phyloP scores from a whole-genome alignment of 2,797 vertebrate species.

The Perdix hodgsoniae region DNA sequence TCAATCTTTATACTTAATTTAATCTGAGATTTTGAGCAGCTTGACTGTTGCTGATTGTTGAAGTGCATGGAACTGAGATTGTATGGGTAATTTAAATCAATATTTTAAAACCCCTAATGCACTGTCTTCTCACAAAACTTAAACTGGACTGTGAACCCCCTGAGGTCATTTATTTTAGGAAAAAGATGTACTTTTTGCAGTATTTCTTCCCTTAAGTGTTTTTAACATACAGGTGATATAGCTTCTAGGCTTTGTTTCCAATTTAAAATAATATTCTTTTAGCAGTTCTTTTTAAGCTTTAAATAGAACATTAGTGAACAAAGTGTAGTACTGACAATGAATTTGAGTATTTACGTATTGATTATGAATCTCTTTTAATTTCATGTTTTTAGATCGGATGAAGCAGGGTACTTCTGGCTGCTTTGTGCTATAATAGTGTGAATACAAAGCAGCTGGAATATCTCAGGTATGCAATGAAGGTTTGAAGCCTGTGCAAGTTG shows the following conservation, averaged over 20 bases:
- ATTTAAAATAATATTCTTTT: background rate
- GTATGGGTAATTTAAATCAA: background rate
- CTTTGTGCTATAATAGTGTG: background rate
- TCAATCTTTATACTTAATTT: background rate
- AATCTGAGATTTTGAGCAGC: background rate
- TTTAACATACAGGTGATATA: background rate
- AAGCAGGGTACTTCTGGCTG: background rate
- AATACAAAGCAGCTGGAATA: background rate
- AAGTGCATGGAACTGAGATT: background rate
- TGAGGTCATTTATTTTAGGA: background rate
- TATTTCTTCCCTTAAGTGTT: background rate
- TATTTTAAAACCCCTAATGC: background rate
- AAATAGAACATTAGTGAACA: background rate
- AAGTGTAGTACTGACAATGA: background rate
- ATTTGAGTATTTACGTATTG: background rate
- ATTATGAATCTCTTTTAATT: background rate
- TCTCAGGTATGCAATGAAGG: background rate
- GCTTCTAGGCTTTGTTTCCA: background rate
- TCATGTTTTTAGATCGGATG: background rate
- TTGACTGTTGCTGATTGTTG: background rate
- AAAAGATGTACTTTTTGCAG: background rate
- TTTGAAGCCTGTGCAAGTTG: background rate
- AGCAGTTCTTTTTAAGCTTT: background rate
- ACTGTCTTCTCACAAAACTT: rapidly evolving
- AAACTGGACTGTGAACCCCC: background rate